phyloP scores from a whole-genome alignment of 1,140 invertebrate genomes.

The Leptoteleia sp. region DNA sequence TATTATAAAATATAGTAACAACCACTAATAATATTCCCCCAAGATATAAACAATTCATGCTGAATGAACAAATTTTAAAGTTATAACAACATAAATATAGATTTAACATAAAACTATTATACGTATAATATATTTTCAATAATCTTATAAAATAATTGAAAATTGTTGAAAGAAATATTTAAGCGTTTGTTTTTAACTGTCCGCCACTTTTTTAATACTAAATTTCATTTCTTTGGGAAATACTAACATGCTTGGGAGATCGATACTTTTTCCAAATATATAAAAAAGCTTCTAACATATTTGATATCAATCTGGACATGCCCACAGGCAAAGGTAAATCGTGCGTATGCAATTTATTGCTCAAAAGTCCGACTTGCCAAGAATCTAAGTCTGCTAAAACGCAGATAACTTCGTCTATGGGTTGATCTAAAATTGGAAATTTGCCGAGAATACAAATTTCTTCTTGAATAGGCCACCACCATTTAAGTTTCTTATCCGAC shows the following conservation, averaged over 20 bases:
- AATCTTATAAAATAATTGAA: too few species aligned
- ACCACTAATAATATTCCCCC: too few species aligned
- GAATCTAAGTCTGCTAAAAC: slow-evolving; percentile 91
- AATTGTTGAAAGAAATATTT: too few species aligned
- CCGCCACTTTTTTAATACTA: too few species aligned
- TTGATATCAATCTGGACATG: slow-evolving; percentile 91
- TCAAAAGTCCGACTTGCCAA: slow-evolving; percentile 85
- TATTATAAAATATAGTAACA: too few species aligned
- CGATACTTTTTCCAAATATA: slow-evolving; percentile 87
- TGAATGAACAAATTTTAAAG: too few species aligned
- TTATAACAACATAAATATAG: too few species aligned
- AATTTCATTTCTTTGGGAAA: not conserved
- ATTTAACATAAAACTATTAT: too few species aligned
- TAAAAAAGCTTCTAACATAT: slow-evolving; percentile 91
- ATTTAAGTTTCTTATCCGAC: slow-evolving; percentile 58
- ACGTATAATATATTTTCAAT: too few species aligned
- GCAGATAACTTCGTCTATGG: slow-evolving; percentile 89
- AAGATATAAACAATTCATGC: too few species aligned
- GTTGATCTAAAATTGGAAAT: slow-evolving; percentile 84
- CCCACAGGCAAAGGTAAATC: slow-evolving; percentile 81
- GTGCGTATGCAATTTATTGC: slow-evolving; percentile 69
- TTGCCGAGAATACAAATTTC: slow-evolving; percentile 71
- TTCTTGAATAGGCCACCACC: slow-evolving; percentile 75
- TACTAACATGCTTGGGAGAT: slow-evolving; percentile 86
- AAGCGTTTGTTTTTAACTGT: too few species aligned